phyloP scores from a whole-genome alignment of 2,113 vertebrate species.

The Paedocypris sp. region DNA sequence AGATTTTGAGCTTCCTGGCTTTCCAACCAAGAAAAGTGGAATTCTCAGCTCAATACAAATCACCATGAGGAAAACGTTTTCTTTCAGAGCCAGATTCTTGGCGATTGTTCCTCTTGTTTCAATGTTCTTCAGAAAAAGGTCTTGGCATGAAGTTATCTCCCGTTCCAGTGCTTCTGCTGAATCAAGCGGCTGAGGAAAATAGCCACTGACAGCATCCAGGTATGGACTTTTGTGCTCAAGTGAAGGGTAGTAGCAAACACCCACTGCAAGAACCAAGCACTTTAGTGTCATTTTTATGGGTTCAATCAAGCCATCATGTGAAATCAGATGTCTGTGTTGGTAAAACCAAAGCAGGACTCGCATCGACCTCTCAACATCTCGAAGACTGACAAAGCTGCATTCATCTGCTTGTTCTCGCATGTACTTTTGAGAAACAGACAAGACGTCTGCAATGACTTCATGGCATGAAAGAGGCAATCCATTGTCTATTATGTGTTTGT shows the following conservation, averaged over 20 bases:
- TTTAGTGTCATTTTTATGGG: conserved; percentile 34
- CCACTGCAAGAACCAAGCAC: conserved; percentile 57
- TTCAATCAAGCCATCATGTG: background rate
- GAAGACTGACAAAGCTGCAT: conserved; percentile 68
- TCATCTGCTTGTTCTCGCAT: conserved; percentile 55
- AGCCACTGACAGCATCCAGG: conserved; percentile 38
- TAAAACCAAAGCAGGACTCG: conserved; percentile 63
- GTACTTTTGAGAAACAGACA: conserved; percentile 59
- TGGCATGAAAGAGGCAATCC: conserved; percentile 32
- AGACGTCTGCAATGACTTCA: conserved; percentile 46
- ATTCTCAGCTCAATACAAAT: conserved; percentile 65
- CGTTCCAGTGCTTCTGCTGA: conserved; percentile 34
- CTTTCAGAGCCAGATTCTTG: conserved; percentile 62
- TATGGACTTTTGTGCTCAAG: conserved; percentile 52
- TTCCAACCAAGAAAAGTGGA: conserved; percentile 67
- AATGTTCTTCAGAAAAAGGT: conserved; percentile 55
- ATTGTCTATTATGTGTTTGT: conserved; percentile 42
- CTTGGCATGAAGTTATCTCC: conserved; percentile 55
- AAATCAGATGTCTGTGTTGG: conserved; percentile 44
- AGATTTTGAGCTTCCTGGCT: conserved; percentile 70
- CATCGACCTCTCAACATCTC: conserved; percentile 67
- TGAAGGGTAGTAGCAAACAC: conserved; percentile 65
- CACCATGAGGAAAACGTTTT: conserved; percentile 70
- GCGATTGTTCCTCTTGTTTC: conserved; percentile 53
- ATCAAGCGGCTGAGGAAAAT: conserved; percentile 42